Conservation (phyloP, 2,888 invertebrate genomes). For the Bugula neritina region DNA sequence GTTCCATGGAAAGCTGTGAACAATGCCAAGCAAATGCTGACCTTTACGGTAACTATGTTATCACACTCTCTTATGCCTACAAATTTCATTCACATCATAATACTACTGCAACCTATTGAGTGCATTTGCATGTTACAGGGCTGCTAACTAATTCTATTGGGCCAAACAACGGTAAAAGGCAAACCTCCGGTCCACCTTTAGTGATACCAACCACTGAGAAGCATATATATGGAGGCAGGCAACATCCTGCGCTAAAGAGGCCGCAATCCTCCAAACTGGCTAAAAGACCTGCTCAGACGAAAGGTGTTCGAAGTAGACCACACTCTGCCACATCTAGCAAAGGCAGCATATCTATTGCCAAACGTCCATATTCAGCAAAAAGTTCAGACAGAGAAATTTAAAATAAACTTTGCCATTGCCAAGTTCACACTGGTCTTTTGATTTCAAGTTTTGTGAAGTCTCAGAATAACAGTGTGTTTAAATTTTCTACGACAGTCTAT, state of each 20-base stretch:
- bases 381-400: neutral
- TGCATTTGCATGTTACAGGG: neutral
- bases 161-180: neutral
- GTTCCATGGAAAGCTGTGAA: constrained; percentile 40
- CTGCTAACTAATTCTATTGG: neutral
- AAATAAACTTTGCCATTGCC: too few species aligned
- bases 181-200: neutral
- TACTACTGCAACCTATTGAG: neutral
- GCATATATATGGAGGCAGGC: neutral
- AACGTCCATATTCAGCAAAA: constrained; percentile 9
- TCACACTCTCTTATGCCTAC: neutral
- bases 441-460: too few species aligned
- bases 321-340: neutral
- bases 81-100: neutral
- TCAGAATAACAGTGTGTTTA: too few species aligned
- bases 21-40: constrained; percentile 20
- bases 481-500: too few species aligned
- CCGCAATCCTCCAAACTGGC: neutral
- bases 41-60: constrained; percentile 17
- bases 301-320: neutral
- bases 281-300: neutral
- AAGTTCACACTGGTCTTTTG: too few species aligned
- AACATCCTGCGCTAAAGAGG: neutral
- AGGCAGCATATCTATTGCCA: neutral
- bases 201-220: neutral